Evolutionary conservation across 2,888 invertebrate genomes (phyloP).

Genomic region (Agonum fuliginosum): DNA sequence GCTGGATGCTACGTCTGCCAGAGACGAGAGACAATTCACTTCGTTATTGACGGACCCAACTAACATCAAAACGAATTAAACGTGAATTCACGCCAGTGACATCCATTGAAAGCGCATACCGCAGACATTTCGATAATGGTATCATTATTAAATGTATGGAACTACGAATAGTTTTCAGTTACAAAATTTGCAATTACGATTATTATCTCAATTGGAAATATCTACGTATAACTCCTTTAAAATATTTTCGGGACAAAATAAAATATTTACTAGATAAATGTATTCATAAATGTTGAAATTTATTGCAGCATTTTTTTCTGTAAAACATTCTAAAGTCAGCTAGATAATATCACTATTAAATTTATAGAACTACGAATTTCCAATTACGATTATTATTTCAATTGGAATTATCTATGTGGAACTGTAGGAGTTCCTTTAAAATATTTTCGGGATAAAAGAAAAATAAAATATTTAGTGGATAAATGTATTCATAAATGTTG

Average conservation of each 20-base stretch:
- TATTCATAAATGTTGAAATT: constrained; percentile 11
- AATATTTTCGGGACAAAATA: neutral
- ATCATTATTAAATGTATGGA: neutral
- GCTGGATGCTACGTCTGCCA: constrained; percentile 25
- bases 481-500: constrained; percentile 11
- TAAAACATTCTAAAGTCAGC: neutral
- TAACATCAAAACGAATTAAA: constrained; percentile 14
- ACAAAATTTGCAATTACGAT: too few species aligned
- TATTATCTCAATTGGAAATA: neutral
- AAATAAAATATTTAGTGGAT: constrained; percentile 7
- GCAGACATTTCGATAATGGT: neutral
- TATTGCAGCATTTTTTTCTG: constrained; percentile 2
- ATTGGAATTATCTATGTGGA: neutral
- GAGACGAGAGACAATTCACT: constrained; percentile 34
- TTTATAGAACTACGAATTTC: too few species aligned
- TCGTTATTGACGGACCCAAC: constrained; percentile 20
- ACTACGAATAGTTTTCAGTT: neutral
- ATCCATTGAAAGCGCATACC: neutral
- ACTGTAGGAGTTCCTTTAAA: neutral
- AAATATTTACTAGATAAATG: constrained; percentile 6
- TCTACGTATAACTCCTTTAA: neutral
- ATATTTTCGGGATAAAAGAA: neutral
- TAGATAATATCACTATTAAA: neutral
- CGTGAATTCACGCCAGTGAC: neutral
- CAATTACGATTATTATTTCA: too few species aligned